These are phyloP conservation scores for Torymus tubicola DNA, from an alignment of 2,888 invertebrate species.

Conservation along the genomic window DNA sequence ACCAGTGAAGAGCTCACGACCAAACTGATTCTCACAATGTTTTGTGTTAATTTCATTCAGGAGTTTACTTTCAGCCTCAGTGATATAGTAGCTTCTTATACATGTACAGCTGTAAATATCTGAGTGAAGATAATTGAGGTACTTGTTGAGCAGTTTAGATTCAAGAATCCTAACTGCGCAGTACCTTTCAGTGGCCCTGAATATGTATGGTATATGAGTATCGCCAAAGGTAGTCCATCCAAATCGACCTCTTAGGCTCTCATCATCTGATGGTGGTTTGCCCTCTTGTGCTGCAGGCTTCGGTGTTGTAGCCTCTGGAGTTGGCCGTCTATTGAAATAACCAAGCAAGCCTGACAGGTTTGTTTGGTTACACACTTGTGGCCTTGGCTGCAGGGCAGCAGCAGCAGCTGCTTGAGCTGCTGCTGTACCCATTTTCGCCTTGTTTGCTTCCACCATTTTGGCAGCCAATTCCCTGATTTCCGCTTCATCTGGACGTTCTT, in stretches of 20 bases:
- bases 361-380: constrained; percentile 53
- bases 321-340: constrained; percentile 72
- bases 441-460: constrained; percentile 90
- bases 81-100: constrained; percentile 94
- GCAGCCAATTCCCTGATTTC: constrained; percentile 92
- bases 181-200: constrained; percentile 89
- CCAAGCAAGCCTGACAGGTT: constrained; percentile 63
- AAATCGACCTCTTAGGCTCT: constrained; percentile 89
- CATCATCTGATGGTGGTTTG: constrained; percentile 82
- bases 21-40: constrained; percentile 94
- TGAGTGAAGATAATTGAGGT: constrained; percentile 91
- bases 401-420: constrained; percentile 60
- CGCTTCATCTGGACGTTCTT: constrained; percentile 89
- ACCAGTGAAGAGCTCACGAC: constrained; percentile 89
- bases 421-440: constrained; percentile 80
- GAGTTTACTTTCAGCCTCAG: constrained; percentile 91
- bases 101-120: constrained; percentile 94
- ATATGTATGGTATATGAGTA: constrained; percentile 92
- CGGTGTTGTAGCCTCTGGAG: constrained; percentile 61
- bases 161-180: constrained; percentile 97
- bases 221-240: constrained; percentile 94
- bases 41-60: constrained; percentile 94
- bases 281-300: constrained; percentile 64
- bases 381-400: constrained; percentile 57
- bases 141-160: constrained; percentile 91